phyloP scores from a whole-genome alignment of 2,888 invertebrate genomes.

The Hetaerina titia region DNA sequence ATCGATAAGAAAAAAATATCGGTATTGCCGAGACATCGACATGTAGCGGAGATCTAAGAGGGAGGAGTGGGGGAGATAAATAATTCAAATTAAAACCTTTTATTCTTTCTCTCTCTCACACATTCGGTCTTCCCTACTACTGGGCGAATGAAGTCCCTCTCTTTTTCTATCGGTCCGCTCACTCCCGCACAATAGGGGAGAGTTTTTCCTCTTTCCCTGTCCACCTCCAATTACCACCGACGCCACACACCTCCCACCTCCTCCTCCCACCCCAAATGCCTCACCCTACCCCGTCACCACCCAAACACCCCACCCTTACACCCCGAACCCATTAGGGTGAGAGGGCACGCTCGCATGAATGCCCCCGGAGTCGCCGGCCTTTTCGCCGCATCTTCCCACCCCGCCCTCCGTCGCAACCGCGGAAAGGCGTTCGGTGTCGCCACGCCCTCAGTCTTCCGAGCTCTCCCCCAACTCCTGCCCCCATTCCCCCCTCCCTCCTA shows the following conservation, averaged over 20 bases:
- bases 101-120: neutral
- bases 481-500: neutral
- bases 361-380: neutral
- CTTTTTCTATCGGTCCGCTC: no score
- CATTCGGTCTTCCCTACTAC: neutral
- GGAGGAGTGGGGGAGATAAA: conserved; percentile 2
- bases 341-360: neutral
- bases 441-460: neutral
- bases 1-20: no score
- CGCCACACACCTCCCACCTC: neutral
- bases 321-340: neutral
- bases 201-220: neutral
- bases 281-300: neutral
- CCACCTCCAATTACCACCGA: neutral
- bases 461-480: neutral
- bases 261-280: neutral
- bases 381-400: neutral
- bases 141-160: neutral
- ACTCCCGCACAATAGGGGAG: neutral
- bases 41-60: neutral
- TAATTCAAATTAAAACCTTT: conserved; percentile 7
- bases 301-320: neutral
- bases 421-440: neutral
- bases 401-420: neutral
- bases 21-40: no score